Evolutionary conservation across 2,113 vertebrate genomes (phyloP), one percentile per base, ranked within the genome.

Genomic region (Probosciger aterrimus): DNA sequence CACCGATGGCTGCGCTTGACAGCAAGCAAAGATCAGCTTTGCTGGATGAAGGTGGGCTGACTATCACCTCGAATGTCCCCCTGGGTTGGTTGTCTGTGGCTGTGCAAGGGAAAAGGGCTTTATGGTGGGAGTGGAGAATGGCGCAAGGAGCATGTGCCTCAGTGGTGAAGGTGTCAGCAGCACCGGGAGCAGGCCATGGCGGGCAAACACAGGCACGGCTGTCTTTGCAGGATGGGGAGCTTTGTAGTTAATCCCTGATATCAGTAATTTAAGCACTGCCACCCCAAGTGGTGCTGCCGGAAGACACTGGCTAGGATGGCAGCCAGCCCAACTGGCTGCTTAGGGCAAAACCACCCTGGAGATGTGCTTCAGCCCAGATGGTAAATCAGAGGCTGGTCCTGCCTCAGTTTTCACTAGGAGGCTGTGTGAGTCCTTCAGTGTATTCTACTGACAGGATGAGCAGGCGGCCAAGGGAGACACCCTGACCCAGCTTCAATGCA

Each of bases 31-130:
- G 41, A 57, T 57, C 33, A 76, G 25, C 46, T 44, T 60, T 62
- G 49, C 57, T 53, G 75, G 41, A 14, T 44, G 19, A 52, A 67
- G 75, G n/a, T 63, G 74, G 67, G 74, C 35, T 37, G 63, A 7
- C 9, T 6, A 0, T 39, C 53, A 14, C 10, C 64, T 27, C 49
- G 11, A 28, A 60, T 23, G 17, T 30, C 20, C 18, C 41, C 13
- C 11, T 0, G 0, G 23, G 3, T 0, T 0, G 0, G 8, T 5
- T 46, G 14, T 19, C 52, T 3, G 1, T 59, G 75, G 2, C 39
- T 75, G 46, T 52, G 27, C 28, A 19, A 83, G n/a, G 23, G 28
- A 73, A 22, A 80, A 86, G 31, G n/a, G 11, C 57, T 80, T 82
- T 53, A 27, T 16, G 13, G 13, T 22, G 7, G 35, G 18, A 67